phyloP scores from a whole-genome alignment of 2,113 vertebrate species.

The Syngnathus floridae region DNA sequence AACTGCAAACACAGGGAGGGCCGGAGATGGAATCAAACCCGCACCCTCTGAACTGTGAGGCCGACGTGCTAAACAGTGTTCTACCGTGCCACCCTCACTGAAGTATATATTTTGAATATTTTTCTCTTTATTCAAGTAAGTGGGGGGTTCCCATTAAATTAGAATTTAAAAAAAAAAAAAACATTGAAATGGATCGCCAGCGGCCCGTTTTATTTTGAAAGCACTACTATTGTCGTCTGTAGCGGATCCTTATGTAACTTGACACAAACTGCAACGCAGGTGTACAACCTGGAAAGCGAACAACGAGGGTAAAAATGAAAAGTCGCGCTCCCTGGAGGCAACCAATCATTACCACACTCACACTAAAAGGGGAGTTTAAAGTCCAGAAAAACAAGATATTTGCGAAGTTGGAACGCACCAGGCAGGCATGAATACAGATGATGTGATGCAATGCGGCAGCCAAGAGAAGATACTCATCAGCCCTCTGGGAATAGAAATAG shows the following conservation, averaged over 20 bases:
- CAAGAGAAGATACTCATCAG: too few species aligned
- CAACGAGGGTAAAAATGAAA: conserved; percentile 6
- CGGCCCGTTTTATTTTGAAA: conserved; percentile 33
- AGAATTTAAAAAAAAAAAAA: not conserved
- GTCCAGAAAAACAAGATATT: not conserved
- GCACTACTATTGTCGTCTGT: too few species aligned
- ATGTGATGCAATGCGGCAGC: not conserved
- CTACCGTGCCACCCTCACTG: too few species aligned
- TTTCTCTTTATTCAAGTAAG: not conserved
- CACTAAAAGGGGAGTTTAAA: not conserved
- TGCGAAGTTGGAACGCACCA: too few species aligned
- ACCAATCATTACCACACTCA: not conserved
- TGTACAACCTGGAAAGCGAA: conserved; percentile 18
- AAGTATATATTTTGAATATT: too few species aligned
- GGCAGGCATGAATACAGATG: not conserved
- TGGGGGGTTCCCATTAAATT: not conserved
- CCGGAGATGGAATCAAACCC: too few species aligned
- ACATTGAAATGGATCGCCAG: not conserved
- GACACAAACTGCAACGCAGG: conserved; percentile 16
- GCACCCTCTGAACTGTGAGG: too few species aligned
- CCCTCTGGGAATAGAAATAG: not conserved
- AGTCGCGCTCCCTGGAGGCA: conserved; percentile 59
- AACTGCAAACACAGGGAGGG: too few species aligned
- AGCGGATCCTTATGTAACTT: not conserved
- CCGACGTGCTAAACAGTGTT: too few species aligned